phyloP scores from a whole-genome alignment of 2,797 vertebrate genomes.

The Pogonophryne albipinna region DNA sequence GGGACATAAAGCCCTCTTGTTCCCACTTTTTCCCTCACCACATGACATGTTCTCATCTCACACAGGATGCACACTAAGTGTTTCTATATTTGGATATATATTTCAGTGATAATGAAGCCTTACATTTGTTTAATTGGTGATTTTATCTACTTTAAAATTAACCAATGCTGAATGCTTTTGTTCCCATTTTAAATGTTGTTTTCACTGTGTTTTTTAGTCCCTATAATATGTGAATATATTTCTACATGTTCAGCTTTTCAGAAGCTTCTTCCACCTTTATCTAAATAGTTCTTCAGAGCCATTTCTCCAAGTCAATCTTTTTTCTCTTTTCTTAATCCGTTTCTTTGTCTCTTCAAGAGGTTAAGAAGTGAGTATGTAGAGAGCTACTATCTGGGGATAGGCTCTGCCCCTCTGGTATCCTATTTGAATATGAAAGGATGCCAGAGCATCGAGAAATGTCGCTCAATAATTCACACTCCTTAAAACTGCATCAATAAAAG shows the following conservation, averaged over 20 bases:
- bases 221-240: not conserved
- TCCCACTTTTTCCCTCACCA: conserved; percentile 36
- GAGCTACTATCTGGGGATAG: conserved; percentile 23
- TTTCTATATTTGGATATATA: conserved; percentile 39
- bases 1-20: conserved; percentile 13
- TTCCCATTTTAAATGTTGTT: conserved; percentile 5
- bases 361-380: conserved; percentile 13
- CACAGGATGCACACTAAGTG: conserved; percentile 15
- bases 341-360: conserved; percentile 1
- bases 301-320: no score
- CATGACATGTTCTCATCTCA: conserved; percentile 25
- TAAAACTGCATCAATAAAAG: conserved; percentile 83
- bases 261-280: not conserved
- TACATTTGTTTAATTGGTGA: conserved; percentile 15
- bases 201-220: not conserved
- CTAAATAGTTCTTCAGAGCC: not conserved
- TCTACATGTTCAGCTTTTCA: not conserved
- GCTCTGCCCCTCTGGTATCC: conserved; percentile 11
- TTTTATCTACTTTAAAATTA: not conserved
- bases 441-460: conserved; percentile 40
- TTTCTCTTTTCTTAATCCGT: not conserved
- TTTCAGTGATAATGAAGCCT: conserved; percentile 33
- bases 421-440: conserved; percentile 67
- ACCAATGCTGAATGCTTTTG: not conserved
- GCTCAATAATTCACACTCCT: conserved; percentile 82